Conservation (phyloP, 1,140 invertebrate genomes). For the Drosophila gunungcola region DNA sequence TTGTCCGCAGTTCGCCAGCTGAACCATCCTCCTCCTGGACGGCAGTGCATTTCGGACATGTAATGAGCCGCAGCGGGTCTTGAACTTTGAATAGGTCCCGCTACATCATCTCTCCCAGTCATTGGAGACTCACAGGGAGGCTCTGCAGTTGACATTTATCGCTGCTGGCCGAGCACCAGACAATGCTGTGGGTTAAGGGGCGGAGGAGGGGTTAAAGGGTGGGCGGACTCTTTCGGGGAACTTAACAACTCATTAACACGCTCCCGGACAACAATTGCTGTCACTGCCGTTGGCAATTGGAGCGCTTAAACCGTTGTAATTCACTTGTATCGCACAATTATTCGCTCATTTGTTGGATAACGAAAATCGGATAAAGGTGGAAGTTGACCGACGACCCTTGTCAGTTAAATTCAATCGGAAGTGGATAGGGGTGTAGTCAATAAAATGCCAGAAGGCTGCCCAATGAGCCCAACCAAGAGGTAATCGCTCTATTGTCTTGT, state of each 20-base stretch:
- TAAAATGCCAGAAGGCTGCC: neutral
- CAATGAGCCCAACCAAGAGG: neutral
- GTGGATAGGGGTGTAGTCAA: neutral
- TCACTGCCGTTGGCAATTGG: slow-evolving; percentile 44
- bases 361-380: slow-evolving; percentile 27
- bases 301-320: slow-evolving; percentile 61
- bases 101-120: slow-evolving; percentile 7
- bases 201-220: neutral
- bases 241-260: slow-evolving; percentile 79
- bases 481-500: slow-evolving; percentile 33
- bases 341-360: slow-evolving; percentile 45
- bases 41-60: slow-evolving; percentile 30
- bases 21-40: slow-evolving; percentile 8
- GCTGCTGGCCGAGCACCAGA: slow-evolving; percentile 52
- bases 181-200: slow-evolving; percentile 27
- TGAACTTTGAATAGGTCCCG: slow-evolving; percentile 39
- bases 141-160: slow-evolving; percentile 77
- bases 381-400: slow-evolving; percentile 32
- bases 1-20: slow-evolving; percentile 16
- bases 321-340: slow-evolving; percentile 56
- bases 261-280: slow-evolving; percentile 65
- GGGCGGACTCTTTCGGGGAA: slow-evolving; percentile 53
- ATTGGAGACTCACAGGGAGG: slow-evolving; percentile 22
- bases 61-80: slow-evolving; percentile 53
- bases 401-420: slow-evolving; percentile 60